These are phyloP conservation scores for Nephrotoma guestfalica DNA, from an alignment of 2,888 invertebrate genomes.

Conservation along the genomic window DNA sequence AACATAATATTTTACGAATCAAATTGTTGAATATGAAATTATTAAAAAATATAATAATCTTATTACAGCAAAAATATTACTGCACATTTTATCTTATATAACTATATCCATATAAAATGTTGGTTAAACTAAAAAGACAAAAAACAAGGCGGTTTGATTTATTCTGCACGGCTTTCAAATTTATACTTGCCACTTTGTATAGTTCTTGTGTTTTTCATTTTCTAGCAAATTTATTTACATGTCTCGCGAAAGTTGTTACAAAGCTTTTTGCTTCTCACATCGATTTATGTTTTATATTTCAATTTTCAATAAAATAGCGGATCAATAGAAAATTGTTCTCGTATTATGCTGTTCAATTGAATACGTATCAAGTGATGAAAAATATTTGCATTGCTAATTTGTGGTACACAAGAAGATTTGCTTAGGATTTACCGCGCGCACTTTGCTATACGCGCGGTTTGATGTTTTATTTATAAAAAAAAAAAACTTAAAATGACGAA, in stretches of 20 bases:
- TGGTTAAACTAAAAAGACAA: neutral
- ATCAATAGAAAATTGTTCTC: neutral
- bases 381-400: neutral
- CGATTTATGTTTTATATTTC: neutral
- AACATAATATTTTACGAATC: neutral
- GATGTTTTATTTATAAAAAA: neutral
- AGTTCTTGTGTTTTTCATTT: neutral
- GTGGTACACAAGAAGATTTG: neutral
- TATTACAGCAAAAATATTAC: neutral
- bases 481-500: neutral
- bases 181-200: neutral
- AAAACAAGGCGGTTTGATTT: neutral
- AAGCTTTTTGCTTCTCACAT: neutral
- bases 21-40: neutral
- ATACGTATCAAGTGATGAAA: neutral
- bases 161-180: constrained; percentile 1
- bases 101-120: neutral
- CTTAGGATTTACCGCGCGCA: neutral
- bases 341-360: neutral
- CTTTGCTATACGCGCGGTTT: neutral
- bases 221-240: constrained; percentile 2
- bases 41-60: neutral
- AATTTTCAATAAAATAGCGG: neutral
- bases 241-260: neutral
- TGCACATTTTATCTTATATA: neutral